These are phyloP conservation scores for Palythoa grandis DNA, from an alignment of 92 coral and sea anemone genomes.

Conservation along the genomic window DNA sequence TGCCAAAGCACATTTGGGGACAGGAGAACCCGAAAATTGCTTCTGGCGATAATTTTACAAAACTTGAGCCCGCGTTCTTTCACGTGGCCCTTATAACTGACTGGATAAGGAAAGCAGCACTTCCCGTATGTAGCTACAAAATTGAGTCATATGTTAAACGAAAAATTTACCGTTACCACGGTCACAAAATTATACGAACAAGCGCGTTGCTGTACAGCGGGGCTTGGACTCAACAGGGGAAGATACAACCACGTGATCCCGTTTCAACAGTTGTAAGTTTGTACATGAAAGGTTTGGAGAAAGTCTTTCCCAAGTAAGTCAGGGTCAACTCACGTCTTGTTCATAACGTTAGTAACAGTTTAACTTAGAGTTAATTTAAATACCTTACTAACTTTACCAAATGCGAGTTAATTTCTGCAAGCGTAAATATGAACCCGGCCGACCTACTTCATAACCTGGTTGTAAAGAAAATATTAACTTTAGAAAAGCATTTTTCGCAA, in stretches of 20 bases:
- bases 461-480: too few relatives aligned
- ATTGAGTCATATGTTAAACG: slow-evolving; percentile 36
- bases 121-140: slow-evolving; percentile 57
- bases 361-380: too few relatives aligned
- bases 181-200: slow-evolving; percentile 35
- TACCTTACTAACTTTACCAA: too few relatives aligned
- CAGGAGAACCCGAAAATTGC: not conserved
- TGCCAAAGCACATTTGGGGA: slow-evolving; percentile 26
- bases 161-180: slow-evolving; percentile 46
- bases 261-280: slow-evolving; percentile 48
- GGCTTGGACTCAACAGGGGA: slow-evolving; percentile 22
- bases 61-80: slow-evolving; percentile 33
- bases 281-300: slow-evolving; percentile 72
- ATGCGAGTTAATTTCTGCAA: too few relatives aligned
- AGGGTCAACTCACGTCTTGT: too few relatives aligned
- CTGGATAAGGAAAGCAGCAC: slow-evolving; percentile 56
- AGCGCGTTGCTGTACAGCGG: slow-evolving; percentile 19
- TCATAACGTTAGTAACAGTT: too few relatives aligned
- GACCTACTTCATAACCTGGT: too few relatives aligned
- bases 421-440: too few relatives aligned
- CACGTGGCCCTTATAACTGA: slow-evolving; percentile 72
- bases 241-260: not conserved
- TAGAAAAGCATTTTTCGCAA: too few relatives aligned
- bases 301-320: slow-evolving; percentile 67
- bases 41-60: not conserved